phyloP scores from a whole-genome alignment of 2,888 invertebrate species.

The Eueremaeus valkanovi region DNA sequence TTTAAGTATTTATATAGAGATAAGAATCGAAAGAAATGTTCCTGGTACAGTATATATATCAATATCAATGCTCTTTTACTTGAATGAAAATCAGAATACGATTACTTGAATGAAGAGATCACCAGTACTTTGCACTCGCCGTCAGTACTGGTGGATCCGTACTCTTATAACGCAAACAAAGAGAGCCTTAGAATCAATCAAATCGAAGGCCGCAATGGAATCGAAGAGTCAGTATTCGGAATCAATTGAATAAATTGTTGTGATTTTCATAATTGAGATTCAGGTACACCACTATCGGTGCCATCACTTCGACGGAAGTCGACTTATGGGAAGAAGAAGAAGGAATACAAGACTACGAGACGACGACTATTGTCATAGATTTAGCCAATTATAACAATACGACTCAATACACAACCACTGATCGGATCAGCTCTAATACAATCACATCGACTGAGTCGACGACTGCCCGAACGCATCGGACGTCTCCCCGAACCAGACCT shows the following conservation, averaged over 20 bases:
- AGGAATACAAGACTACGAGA: not conserved
- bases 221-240: slow-evolving; percentile 10
- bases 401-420: not conserved
- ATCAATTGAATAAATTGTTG: not conserved
- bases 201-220: slow-evolving; percentile 13
- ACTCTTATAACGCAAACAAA: not conserved
- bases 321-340: slow-evolving; percentile 34
- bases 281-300: not conserved
- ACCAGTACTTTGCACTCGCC: slow-evolving; percentile 27
- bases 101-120: not conserved
- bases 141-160: not conserved
- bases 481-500: slow-evolving; percentile 26
- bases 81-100: slow-evolving; percentile 12
- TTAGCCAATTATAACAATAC: not conserved
- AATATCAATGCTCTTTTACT: no score
- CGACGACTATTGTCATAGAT: slow-evolving; percentile 6
- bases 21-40: no score
- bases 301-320: slow-evolving; percentile 5
- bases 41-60: no score
- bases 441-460: slow-evolving; percentile 10
- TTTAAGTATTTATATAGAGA: no score
- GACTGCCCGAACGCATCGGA: slow-evolving; percentile 16
- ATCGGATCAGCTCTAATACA: slow-evolving; percentile 10
- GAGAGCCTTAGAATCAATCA: not conserved
- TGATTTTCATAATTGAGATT: not conserved